Evolutionary conservation across 2,888 invertebrate genomes (phyloP), one percentile per base, ranked within the genome.

Genomic region (Steinernema scapterisci): DNA sequence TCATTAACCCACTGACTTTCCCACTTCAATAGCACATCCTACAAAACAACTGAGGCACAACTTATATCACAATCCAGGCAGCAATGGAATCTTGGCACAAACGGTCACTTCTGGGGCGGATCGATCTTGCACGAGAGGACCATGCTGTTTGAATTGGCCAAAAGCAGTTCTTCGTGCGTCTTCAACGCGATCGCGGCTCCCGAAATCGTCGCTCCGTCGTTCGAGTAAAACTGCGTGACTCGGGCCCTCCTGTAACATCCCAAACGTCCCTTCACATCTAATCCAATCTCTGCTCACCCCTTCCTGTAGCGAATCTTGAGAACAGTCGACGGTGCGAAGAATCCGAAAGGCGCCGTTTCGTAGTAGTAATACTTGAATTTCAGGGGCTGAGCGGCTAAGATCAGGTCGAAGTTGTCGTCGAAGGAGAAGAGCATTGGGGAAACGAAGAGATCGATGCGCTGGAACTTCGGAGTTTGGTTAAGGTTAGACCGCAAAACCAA

Each of bases 201-300:
- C 6, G 75, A 75, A 16, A 78, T 78, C 6, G 78, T 78, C n/a
- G 78, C 78, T 16, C 78, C 78, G 52, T 78, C 78, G 72, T 78
- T 78, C 16, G 70, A 72, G 73, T 78, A 78, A 16, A 76, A 46
- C 38, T 78, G 78, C 31, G 70, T 73, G 38, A 77, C 23, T 19
- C 45, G 52, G 63, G 63, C 31, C 63, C 31, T 63, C 63, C 54
- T 54, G 25, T 16, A 54, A 23, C 23, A 23, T 23, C 13, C 25
- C 3, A 3, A 54, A 13, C 21, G 1, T 54, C 21, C 21, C 25
- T 13, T 2, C 11, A 54, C 1, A 6, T n/a, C 21, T 25, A 19
- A 21, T 11, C 5, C 54, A 13, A 16, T 25, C 54, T 13, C 54
- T 11, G 2, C 54, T 54, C 13, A 54, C 54, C 63, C 63, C 31